Evolutionary conservation across 2,888 invertebrate genomes (phyloP).

Genomic region (Troglohyphantes excavatus): DNA sequence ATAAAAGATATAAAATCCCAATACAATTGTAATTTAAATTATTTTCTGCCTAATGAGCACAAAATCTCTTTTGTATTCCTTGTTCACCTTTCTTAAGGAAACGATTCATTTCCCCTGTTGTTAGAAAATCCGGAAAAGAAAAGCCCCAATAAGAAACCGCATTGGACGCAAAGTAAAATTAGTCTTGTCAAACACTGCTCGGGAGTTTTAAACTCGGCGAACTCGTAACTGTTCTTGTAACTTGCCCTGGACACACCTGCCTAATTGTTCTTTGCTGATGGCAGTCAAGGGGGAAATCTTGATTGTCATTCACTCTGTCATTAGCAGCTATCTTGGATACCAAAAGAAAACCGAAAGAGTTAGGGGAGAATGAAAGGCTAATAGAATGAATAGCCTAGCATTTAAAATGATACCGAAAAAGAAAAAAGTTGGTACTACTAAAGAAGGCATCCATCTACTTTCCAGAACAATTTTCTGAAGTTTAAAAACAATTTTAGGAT

Average conservation of each 20-base stretch:
- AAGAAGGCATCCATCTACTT: not conserved
- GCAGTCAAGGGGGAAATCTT: constrained; percentile 35
- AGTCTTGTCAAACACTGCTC: constrained; percentile 58
- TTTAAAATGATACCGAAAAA: not conserved
- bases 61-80: constrained; percentile 36
- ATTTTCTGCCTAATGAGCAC: constrained; percentile 26
- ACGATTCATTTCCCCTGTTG: constrained; percentile 30
- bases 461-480: not conserved
- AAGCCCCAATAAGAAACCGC: constrained; percentile 44
- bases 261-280: constrained; percentile 40
- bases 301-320: constrained; percentile 48
- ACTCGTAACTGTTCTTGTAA: constrained; percentile 57
- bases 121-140: constrained; percentile 42
- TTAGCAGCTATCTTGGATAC: constrained; percentile 26
- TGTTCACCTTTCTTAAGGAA: constrained; percentile 21
- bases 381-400: not conserved
- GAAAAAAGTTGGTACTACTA: not conserved
- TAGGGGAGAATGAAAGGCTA: not conserved
- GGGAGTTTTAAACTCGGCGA: constrained; percentile 45
- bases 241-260: constrained; percentile 54
- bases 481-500: not conserved
- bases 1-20: no score
- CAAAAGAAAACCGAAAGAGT: constrained; percentile 28
- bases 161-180: constrained; percentile 49
- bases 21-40: not conserved